These are phyloP conservation scores for Ruditapes philippinarum DNA, from an alignment of 1,140 invertebrate genomes.

Conservation along the genomic window DNA sequence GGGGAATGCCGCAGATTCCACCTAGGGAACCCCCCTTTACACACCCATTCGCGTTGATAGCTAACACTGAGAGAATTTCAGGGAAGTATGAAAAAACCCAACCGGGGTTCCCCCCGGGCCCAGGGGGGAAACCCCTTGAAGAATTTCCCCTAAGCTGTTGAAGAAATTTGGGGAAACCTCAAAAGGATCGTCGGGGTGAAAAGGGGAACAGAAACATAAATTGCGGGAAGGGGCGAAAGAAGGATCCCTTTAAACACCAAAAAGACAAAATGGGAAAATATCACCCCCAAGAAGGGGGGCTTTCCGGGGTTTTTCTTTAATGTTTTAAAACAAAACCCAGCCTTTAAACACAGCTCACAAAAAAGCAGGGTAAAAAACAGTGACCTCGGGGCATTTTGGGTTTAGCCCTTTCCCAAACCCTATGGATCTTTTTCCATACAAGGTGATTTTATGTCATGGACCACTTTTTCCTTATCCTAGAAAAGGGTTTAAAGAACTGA, in stretches of 20 bases:
- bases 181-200: conserved; percentile 21
- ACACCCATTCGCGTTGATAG: background rate
- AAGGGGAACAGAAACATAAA: background rate
- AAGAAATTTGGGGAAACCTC: background rate
- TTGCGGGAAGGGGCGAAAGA: background rate
- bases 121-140: conserved; percentile 42
- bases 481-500: background rate
- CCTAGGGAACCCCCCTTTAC: background rate
- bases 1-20: background rate
- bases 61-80: conserved; percentile 26
- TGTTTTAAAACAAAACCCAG: background rate
- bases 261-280: too few species aligned
- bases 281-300: background rate
- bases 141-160: conserved; percentile 30
- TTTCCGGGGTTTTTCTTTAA: background rate
- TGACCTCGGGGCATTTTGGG: too few species aligned
- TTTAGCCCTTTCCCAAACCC: too few species aligned
- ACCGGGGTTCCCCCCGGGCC: conserved; percentile 34
- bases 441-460: background rate
- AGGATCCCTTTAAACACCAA: background rate
- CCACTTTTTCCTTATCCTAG: conserved; percentile 19
- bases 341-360: background rate
- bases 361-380: background rate
- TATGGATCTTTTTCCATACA: too few species aligned
- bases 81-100: conserved; percentile 41